Evolutionary conservation across 2,113 vertebrate genomes (phyloP).

Genomic region (Cnemophilus loriae): DNA sequence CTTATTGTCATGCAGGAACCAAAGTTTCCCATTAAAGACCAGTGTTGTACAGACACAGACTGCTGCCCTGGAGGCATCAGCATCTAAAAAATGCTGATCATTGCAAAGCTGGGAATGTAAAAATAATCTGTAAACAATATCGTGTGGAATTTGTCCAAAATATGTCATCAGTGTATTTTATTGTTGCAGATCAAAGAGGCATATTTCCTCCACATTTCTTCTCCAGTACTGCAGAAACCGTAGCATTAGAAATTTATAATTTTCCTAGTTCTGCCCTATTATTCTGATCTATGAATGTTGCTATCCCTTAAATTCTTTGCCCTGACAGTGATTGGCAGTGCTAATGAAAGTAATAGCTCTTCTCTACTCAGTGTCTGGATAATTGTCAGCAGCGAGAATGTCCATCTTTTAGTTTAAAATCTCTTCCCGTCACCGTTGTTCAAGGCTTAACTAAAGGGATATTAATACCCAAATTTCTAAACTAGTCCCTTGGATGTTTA

Average conservation of each 20-base stretch:
- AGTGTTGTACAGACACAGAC: neutral
- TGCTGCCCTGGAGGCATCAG: neutral
- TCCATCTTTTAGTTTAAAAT: neutral
- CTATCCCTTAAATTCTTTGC: neutral
- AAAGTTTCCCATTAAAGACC: neutral
- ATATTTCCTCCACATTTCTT: neutral
- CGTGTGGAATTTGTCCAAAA: neutral
- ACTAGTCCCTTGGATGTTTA: neutral
- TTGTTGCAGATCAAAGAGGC: neutral
- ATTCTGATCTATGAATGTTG: neutral
- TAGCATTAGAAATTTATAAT: neutral
- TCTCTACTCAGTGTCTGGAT: neutral
- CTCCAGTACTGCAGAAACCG: neutral
- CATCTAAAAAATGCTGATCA: neutral
- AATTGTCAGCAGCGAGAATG: neutral
- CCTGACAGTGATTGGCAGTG: neutral
- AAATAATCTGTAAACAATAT: neutral
- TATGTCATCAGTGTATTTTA: neutral
- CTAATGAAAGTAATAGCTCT: neutral
- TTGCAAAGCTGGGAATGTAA: neutral
- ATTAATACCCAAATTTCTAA: neutral
- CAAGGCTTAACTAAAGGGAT: neutral
- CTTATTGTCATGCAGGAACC: conserved; percentile 31
- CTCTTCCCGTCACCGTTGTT: neutral
- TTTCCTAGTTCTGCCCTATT: neutral